phyloP scores from a whole-genome alignment of 2,888 invertebrate genomes.

The Trissolcus japonicus region DNA sequence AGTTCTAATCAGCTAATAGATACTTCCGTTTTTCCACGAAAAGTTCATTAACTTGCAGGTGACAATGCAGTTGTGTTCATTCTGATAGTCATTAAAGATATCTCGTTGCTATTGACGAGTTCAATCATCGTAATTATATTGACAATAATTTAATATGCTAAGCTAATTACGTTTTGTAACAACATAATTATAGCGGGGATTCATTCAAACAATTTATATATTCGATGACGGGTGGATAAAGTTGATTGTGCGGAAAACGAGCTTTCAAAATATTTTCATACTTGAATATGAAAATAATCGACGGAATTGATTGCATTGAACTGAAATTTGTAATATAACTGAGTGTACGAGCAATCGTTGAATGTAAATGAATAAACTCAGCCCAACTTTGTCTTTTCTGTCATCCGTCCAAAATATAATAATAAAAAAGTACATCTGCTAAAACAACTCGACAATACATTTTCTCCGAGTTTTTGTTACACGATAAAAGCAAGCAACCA shows the following conservation, averaged over 20 bases:
- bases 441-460: constrained; percentile 15
- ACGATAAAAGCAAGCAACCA: not conserved
- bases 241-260: constrained; percentile 57
- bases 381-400: constrained; percentile 24
- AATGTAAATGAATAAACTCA: constrained; percentile 44
- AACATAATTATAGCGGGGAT: too few relatives aligned
- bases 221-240: too few relatives aligned
- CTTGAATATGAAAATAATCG: constrained; percentile 64
- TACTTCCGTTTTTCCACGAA: too few relatives aligned
- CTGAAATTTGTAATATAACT: constrained; percentile 52
- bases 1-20: too few relatives aligned
- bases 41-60: too few relatives aligned
- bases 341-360: constrained; percentile 37
- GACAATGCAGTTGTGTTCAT: too few relatives aligned
- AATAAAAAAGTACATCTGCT: constrained; percentile 12
- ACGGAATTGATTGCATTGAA: constrained; percentile 67
- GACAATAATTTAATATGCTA: too few relatives aligned
- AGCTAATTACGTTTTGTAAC: too few relatives aligned
- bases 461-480: constrained; percentile 28
- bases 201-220: too few relatives aligned
- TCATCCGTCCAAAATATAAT: constrained; percentile 14
- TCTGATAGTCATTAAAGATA: too few relatives aligned
- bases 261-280: constrained; percentile 53
- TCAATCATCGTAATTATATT: too few relatives aligned
- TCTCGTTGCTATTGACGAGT: too few relatives aligned